phyloP scores from a whole-genome alignment of 2,888 invertebrate species.

The Nyleta sp. region DNA sequence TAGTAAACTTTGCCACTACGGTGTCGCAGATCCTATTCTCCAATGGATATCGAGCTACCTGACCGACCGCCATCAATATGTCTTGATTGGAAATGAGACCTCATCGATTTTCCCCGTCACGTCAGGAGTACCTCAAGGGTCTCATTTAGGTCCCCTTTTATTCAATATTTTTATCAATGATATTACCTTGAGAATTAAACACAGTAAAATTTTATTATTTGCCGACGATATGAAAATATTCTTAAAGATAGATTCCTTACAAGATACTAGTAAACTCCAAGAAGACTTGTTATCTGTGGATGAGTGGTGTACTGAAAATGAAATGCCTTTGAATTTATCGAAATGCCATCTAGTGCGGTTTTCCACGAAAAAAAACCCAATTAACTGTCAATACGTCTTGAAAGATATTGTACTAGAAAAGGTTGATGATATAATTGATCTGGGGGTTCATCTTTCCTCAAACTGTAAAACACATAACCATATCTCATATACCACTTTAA shows the following conservation, averaged over 20 bases:
- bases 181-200: background rate
- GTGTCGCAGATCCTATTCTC: constrained; percentile 35
- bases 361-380: background rate
- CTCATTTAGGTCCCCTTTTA: constrained; percentile 45
- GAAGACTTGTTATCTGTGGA: background rate
- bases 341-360: background rate
- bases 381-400: background rate
- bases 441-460: background rate
- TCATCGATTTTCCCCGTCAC: background rate
- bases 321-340: background rate
- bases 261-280: constrained; percentile 12
- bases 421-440: background rate
- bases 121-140: constrained; percentile 51
- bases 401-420: no score
- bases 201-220: constrained; percentile 21
- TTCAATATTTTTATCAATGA: constrained; percentile 44
- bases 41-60: constrained; percentile 53
- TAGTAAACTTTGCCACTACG: background rate
- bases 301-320: background rate
- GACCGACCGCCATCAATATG: constrained; percentile 16
- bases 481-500: background rate
- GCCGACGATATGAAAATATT: constrained; percentile 25
- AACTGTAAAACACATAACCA: background rate
- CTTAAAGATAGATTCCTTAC: background rate
- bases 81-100: background rate